Evolutionary conservation across 1,140 invertebrate genomes (phyloP).

Genomic region (Drosophila ohnishii): DNA sequence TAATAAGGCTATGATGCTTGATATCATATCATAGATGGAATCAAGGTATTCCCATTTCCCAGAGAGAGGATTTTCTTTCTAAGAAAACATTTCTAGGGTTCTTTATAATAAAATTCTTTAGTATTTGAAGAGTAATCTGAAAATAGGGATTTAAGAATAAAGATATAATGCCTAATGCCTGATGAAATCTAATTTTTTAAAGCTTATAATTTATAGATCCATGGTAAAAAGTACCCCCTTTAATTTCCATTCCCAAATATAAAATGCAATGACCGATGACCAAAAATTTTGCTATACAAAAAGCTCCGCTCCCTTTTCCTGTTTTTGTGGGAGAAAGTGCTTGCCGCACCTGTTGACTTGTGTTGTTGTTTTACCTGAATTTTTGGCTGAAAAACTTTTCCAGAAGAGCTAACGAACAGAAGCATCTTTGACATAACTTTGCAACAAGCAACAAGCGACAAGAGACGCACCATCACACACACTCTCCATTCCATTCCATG

Average conservation of each 20-base stretch:
- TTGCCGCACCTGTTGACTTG: conserved; percentile 43
- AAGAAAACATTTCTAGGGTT: not conserved
- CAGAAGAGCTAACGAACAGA: conserved; percentile 26
- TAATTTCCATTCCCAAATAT: not conserved
- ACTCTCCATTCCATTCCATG: conserved; percentile 16
- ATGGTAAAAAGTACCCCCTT: not conserved
- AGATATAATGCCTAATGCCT: not conserved
- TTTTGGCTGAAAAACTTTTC: conserved; percentile 23
- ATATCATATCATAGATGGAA: not conserved
- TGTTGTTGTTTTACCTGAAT: conserved; percentile 12
- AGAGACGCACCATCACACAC: conserved; percentile 26
- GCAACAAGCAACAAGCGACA: conserved; percentile 15
- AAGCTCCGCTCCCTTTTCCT: conserved; percentile 53
- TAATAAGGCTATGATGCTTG: not conserved
- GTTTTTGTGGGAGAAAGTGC: conserved; percentile 45
- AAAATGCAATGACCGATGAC: conserved; percentile 45
- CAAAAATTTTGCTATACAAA: not conserved
- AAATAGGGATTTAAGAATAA: too few relatives aligned
- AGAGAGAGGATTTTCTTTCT: not conserved
- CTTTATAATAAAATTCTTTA: not conserved
- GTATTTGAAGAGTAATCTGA: too few relatives aligned
- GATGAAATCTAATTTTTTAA: not conserved
- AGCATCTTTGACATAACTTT: conserved; percentile 50
- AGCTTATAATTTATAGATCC: not conserved
- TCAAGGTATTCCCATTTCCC: not conserved